Evolutionary conservation across 2,113 vertebrate genomes (phyloP).

Genomic region (Clinocottus analis): DNA sequence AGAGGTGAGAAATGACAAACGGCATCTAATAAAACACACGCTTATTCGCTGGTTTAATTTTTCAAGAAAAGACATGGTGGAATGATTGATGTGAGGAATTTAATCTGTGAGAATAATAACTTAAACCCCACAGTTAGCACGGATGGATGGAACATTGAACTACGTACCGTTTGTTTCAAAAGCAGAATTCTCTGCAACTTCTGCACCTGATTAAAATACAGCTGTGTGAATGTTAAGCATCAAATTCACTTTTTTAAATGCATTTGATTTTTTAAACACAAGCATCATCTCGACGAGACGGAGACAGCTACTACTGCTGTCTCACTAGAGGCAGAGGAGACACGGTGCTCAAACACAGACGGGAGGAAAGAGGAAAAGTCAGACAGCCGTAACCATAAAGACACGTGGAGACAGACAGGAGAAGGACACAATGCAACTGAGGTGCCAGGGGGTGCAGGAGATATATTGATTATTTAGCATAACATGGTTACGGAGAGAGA

Average conservation of each 20-base stretch:
- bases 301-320: neutral
- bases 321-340: slow-evolving; percentile 4
- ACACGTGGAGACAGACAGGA: slow-evolving; percentile 38
- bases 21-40: slow-evolving; percentile 13
- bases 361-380: slow-evolving; percentile 35
- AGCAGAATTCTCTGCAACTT: neutral
- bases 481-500: slow-evolving; percentile 6
- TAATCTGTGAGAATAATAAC: neutral
- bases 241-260: neutral
- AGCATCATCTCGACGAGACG: neutral
- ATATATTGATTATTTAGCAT: slow-evolving; percentile 24
- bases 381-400: slow-evolving; percentile 44
- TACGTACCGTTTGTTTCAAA: neutral
- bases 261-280: neutral
- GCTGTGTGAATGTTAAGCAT: neutral
- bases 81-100: slow-evolving; percentile 1
- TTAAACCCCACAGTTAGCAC: neutral
- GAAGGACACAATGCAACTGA: slow-evolving; percentile 13
- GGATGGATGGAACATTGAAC: neutral
- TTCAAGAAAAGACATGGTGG: neutral
- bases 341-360: slow-evolving; percentile 33
- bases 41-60: neutral
- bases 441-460: slow-evolving; percentile 7
- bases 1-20: slow-evolving; percentile 24
- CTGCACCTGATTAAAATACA: neutral